Evolutionary conservation across 2,113 vertebrate species (phyloP).

Genomic region (Herpailurus yagouaroundi): DNA sequence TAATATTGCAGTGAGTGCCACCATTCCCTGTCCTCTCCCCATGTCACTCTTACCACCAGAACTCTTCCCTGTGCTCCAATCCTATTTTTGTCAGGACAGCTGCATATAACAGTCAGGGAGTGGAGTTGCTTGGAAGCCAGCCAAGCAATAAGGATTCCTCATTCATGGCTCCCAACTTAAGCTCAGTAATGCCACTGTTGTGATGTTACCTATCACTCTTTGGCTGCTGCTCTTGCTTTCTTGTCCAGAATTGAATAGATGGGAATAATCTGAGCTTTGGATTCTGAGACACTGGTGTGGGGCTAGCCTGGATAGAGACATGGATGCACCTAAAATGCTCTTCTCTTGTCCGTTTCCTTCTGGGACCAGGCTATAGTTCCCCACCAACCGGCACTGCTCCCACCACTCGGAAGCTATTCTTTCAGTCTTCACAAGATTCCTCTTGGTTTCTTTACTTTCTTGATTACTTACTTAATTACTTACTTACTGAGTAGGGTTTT

Average conservation of each 20-base stretch:
- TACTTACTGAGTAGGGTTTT: neutral
- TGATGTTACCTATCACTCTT: neutral
- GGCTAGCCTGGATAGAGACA: neutral
- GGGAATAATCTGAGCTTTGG: neutral
- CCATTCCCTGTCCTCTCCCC: neutral
- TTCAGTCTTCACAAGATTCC: neutral
- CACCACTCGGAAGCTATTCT: too few species aligned
- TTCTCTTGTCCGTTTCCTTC: neutral
- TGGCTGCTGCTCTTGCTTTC: neutral
- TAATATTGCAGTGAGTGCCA: neutral
- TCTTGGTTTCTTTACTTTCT: neutral
- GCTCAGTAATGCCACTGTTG: neutral
- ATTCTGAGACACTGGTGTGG: neutral
- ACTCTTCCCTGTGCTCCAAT: neutral
- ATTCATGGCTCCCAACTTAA: neutral
- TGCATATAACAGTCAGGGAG: neutral
- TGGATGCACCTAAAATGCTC: neutral
- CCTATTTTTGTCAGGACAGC: neutral
- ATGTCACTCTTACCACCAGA: neutral
- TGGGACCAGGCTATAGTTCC: neutral
- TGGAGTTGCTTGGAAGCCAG: neutral
- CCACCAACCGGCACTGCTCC: neutral
- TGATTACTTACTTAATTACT: neutral
- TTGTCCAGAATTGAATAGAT: neutral
- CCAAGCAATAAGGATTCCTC: neutral